A percentile compares a stretch with the other conserved stretches of the same genome.
Evolutionary conservation across 2,888 invertebrate genomes (phyloP).

Genomic region (Caenorhabditis uteleia): DNA sequence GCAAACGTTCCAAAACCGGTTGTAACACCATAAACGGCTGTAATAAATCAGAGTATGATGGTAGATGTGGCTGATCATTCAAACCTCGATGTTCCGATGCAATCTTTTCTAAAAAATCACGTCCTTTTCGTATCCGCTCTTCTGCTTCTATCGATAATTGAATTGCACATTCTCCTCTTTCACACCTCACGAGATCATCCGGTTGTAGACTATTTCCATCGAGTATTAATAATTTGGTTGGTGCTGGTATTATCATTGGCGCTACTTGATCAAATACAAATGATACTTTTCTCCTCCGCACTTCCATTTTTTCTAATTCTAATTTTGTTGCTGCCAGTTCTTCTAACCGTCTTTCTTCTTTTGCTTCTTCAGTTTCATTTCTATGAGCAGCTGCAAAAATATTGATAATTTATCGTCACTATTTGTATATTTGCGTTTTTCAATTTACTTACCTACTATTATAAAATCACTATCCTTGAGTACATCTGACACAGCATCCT

Average conservation of each 20-base stretch:
- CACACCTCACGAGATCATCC: constrained; percentile 75
- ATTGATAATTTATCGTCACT: neutral
- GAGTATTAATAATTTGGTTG: constrained; percentile 73
- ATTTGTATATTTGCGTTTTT: neutral
- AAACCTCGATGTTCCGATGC: constrained; percentile 75
- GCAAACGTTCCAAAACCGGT: constrained; percentile 79
- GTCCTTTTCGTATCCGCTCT: constrained; percentile 73
- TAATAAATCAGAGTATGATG: too few species aligned
- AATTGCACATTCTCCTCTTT: constrained; percentile 74
- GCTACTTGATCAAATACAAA: constrained; percentile 30
- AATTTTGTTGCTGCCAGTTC: constrained; percentile 30
- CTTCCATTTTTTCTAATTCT: constrained; percentile 28
- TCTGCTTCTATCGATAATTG: constrained; percentile 75
- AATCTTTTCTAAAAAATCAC: constrained; percentile 75
- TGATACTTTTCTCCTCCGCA: constrained; percentile 26
- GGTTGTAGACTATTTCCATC: constrained; percentile 73
- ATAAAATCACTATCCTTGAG: constrained; percentile 77
- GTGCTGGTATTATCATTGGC: constrained; percentile 23
- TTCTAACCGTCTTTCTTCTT: constrained; percentile 41
- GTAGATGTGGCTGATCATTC: constrained; percentile 9
- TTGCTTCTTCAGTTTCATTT: constrained; percentile 47
- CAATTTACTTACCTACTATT: constrained; percentile 73
- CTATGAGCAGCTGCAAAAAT: constrained; percentile 20
- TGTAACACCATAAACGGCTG: constrained; percentile 76
- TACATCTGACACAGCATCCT: constrained; percentile 74